Base-by-base conservation (phyloP, 2,888 invertebrate species). In the Callosobruchus maculatus region DNA sequence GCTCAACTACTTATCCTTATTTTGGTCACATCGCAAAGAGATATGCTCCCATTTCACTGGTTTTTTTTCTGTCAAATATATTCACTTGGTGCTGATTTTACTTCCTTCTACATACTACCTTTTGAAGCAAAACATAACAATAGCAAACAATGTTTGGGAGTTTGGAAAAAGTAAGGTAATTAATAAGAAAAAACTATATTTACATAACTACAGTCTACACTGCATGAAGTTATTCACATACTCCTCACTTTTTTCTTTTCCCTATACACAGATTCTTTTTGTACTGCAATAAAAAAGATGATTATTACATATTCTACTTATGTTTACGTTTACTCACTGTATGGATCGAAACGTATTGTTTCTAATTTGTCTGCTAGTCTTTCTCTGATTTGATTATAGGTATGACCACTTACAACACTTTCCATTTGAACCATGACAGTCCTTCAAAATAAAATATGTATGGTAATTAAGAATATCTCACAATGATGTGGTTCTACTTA, bases 171-270 rank as follows among this genome's bases (percentile, higher is more conserved):
- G n/a, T n/a, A n/a, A 26, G 26, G 2, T 26, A 26, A 2, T 26
- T 7, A 26, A 26, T 26, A 26, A 26, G 2, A 4, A 26, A 26
- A 26, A 26, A 4, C 26, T 26, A 26, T 26, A 26, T 26, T 26
- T 26, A 26, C 26, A 26, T 26, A 26, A 26, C 26, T 26, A 49
- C 49, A n/a, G n/a, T n/a, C n/a, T 18, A 49, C 1, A 49, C 49
- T 49, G n/a, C n/a, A n/a, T 13, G 49, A 7, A 49, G 4, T 18
- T 13, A 49, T 49, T 26, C 49, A 49, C 49, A 92, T 87, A 83
- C 95, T 95, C 81, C 93, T 91, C 68, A 96, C 89, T 87, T 92
- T 94, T 86, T 93, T 95, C 81, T 89, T 89, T 84, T 97, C 96
- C 81, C 89, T 90, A 83, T 94, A 94, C 0, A 94, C 84, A 26